Evolutionary conservation across 1,140 invertebrate genomes (phyloP), one percentile per base, ranked within the genome.

Genomic region (Zaprionus davidi): DNA sequence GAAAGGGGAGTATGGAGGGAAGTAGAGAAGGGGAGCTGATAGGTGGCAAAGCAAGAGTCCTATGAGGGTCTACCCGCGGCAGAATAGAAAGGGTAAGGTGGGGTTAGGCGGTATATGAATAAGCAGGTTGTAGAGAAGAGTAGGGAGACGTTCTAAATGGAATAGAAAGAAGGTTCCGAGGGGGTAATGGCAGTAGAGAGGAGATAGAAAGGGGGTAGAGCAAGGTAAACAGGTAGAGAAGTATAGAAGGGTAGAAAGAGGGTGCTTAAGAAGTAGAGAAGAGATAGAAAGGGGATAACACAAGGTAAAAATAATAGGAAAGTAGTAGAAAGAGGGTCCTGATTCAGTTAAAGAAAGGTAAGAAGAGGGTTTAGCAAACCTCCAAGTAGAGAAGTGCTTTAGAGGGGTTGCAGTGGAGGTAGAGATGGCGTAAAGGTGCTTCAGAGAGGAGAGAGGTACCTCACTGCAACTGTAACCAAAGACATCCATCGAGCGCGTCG

Each of bases 401-500:
- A 17, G n/a, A 44, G 7, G 7, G n/a, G n/a, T 17, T 44, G 9
- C n/a, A 7, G 7, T 3, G 7, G 5, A 5, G 6, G 5, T 41
- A 41, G n/a, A 17, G 7, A n/a, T 7, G 5, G 7, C 0, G n/a
- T 44, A 44, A 3, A 7, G 41, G 0, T 41, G 38, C 2, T 41
- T 11, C 2, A 17, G 6, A 17, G n/a, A 3, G 41, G 2, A n/a
- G 6, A 44, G n/a, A 5, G 15, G n/a, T 17, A 44, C 2, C 41
- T 2, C 6, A 1, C 38, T 44, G 22, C 46, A 15, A 31, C 53
- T 13, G 24, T 5, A 11, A 13, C 17, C 28, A n/a, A 17, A 71
- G 73, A 71, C 59, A 76, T 65, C 60, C 66, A 57, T 75, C 58
- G 20, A 22, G 62, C 70, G 69, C 60, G 51, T 78, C 73, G 60